Conservation (phyloP, 92 coral and sea anemone genomes). For the Palythoa grandiflora region DNA sequence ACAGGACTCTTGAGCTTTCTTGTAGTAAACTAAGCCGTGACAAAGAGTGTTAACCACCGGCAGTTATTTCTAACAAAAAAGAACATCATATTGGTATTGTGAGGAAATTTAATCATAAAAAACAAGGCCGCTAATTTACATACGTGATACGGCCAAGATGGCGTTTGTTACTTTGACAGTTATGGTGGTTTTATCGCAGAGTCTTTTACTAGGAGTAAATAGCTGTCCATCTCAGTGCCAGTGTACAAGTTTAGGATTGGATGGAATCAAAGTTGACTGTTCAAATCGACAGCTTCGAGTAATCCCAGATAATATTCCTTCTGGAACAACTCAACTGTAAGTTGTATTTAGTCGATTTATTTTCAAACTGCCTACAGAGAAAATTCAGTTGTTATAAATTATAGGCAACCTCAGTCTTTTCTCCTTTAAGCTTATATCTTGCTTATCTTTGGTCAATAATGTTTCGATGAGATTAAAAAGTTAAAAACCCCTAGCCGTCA, state of each 20-base stretch:
- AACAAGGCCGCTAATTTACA: constrained; percentile 22
- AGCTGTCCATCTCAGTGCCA: constrained; percentile 28
- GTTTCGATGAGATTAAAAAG: constrained; percentile 2
- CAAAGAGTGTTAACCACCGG: background rate
- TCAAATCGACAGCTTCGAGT: constrained; percentile 34
- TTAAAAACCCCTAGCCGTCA: background rate
- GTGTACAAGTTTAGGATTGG: constrained; percentile 1
- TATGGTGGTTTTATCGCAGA: background rate
- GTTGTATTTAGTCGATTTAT: background rate
- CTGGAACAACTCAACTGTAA: constrained; percentile 34
- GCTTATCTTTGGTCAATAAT: background rate
- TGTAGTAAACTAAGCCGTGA: background rate
- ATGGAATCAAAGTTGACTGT: constrained; percentile 43
- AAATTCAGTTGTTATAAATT: background rate
- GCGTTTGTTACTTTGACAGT: constrained; percentile 17
- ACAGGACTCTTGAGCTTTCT: constrained; percentile 6
- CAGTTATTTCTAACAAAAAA: constrained; percentile 18
- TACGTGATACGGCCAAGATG: constrained; percentile 25
- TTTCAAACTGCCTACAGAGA: background rate
- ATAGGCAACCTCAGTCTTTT: background rate
- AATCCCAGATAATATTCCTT: constrained; percentile 27
- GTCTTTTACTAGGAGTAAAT: constrained; percentile 3
- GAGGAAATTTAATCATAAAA: background rate
- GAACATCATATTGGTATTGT: constrained; percentile 6
- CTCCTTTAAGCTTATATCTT: background rate